phyloP scores from a whole-genome alignment of 1,140 invertebrate species.

The Ladona fulva region DNA sequence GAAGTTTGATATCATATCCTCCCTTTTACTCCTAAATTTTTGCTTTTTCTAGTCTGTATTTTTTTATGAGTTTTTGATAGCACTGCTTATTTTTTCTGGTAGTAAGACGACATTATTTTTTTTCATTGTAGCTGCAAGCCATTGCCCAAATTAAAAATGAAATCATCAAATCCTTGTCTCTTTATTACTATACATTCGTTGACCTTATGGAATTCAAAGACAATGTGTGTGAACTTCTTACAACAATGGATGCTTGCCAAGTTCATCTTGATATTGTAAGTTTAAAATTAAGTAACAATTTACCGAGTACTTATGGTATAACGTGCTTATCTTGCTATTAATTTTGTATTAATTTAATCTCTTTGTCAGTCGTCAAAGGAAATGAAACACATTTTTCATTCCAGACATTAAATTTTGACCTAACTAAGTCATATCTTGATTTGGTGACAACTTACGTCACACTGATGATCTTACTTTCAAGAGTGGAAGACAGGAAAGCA shows the following conservation, averaged over 20 bases:
- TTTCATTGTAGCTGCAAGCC: conserved; percentile 52
- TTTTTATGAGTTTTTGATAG: conserved; percentile 16
- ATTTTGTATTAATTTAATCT: not conserved
- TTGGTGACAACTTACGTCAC: conserved; percentile 88
- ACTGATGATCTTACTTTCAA: conserved; percentile 90
- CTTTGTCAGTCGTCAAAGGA: not conserved
- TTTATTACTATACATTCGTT: conserved; percentile 99
- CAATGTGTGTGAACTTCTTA: conserved; percentile 92
- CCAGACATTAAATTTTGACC: conserved; percentile 86
- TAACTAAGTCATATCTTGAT: conserved; percentile 93
- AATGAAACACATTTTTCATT: conserved; percentile 27
- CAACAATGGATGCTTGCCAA: conserved; percentile 96
- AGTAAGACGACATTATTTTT: no score
- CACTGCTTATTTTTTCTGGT: conserved; percentile 13
- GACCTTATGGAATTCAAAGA: conserved; percentile 98
- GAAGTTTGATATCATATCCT: not conserved
- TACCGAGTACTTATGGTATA: not conserved
- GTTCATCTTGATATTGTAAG: conserved; percentile 84
- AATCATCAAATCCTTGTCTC: conserved; percentile 90
- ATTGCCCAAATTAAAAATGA: conserved; percentile 79
- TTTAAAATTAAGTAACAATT: conserved; percentile 17
- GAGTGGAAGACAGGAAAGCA: conserved; percentile 95
- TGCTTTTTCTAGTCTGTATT: no score
- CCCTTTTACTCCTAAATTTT: not conserved
- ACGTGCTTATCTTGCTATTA: conserved; percentile 12